Conservation (phyloP, 2,888 invertebrate species). For the Beris chalybata region DNA sequence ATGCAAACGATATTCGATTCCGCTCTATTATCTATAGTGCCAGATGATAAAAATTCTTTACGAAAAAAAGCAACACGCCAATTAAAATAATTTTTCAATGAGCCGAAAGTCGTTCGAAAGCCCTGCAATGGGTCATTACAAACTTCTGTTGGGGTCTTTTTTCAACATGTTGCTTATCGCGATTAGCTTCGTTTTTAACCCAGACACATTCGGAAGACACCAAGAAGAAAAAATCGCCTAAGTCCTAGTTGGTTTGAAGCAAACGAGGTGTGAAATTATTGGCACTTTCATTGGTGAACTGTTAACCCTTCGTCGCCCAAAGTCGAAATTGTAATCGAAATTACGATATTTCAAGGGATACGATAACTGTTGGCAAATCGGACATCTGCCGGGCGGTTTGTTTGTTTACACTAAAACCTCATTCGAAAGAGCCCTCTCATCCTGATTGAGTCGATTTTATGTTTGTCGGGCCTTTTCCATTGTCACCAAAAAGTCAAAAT, state of each 20-base stretch:
- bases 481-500: slow-evolving; percentile 35
- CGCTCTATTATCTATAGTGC: not conserved
- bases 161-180: not conserved
- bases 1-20: slow-evolving; percentile 13
- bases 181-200: too few species aligned
- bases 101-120: slow-evolving; percentile 15
- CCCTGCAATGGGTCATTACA: slow-evolving; percentile 7
- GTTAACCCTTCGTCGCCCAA: slow-evolving; percentile 16
- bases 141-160: slow-evolving; percentile 16
- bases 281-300: slow-evolving; percentile 19
- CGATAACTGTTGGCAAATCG: slow-evolving; percentile 28
- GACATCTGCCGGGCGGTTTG: slow-evolving; percentile 37
- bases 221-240: slow-evolving; percentile 6
- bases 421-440: slow-evolving; percentile 29
- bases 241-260: slow-evolving; percentile 3
- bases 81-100: slow-evolving; percentile 32
- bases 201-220: not conserved
- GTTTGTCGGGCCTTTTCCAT: slow-evolving; percentile 27
- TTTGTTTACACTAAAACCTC: slow-evolving; percentile 34
- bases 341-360: slow-evolving; percentile 15
- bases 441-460: slow-evolving; percentile 18
- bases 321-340: not conserved
- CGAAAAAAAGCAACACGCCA: slow-evolving; percentile 11
- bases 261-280: slow-evolving; percentile 32
- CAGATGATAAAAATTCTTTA: not conserved